phyloP scores from a whole-genome alignment of 2,888 invertebrate genomes.

The Drosophila melanocephala region DNA sequence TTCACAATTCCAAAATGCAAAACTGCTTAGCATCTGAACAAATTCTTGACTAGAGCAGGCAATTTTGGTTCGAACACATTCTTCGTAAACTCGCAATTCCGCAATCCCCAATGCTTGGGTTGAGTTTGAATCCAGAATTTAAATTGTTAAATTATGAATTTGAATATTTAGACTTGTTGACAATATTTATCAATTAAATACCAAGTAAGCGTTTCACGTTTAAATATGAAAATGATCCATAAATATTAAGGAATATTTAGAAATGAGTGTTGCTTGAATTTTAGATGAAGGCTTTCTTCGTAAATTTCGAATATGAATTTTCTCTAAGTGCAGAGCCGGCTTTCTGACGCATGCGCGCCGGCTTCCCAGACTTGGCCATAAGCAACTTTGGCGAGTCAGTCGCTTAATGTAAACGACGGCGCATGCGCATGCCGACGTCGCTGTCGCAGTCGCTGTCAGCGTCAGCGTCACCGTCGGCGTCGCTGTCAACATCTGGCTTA shows the following conservation, averaged over 20 bases:
- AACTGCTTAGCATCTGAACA: neutral
- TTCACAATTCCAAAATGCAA: neutral
- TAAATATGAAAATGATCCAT: neutral
- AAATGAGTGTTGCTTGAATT: neutral
- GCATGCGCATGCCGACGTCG: constrained; percentile 78
- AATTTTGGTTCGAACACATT: too few species aligned
- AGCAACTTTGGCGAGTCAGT: constrained; percentile 37
- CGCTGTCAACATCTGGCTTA: constrained; percentile 35
- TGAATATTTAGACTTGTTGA: neutral
- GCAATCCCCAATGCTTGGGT: neutral
- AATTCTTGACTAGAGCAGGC: neutral
- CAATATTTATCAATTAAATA: neutral
- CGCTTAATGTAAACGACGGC: constrained; percentile 71
- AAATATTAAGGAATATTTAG: neutral
- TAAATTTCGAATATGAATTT: neutral
- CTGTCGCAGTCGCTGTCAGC: constrained; percentile 27
- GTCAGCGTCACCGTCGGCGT: constrained; percentile 20
- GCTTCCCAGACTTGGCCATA: constrained; percentile 33
- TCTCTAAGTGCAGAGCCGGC: constrained; percentile 34
- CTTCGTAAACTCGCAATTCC: neutral
- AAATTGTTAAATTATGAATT: neutral
- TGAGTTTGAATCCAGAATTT: neutral
- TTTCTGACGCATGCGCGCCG: constrained; percentile 71
- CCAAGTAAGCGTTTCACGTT: neutral
- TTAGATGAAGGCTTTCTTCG: neutral